Evolutionary conservation across 2,113 vertebrate species (phyloP).

Genomic region (Macrotus californicus): DNA sequence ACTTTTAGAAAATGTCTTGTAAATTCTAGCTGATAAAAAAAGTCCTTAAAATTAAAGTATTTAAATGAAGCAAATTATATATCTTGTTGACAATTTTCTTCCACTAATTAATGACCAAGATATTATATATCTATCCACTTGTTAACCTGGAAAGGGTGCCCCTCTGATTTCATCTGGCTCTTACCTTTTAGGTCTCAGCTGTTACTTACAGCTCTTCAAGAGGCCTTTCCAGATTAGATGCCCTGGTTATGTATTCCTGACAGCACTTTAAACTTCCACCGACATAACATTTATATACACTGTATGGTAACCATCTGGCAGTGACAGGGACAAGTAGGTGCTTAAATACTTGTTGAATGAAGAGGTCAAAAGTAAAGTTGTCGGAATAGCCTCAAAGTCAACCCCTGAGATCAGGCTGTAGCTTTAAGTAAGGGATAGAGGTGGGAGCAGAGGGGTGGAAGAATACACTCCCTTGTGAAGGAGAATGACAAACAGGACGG

Average conservation of each 20-base stretch:
- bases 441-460: background rate
- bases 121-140: slow-evolving; percentile 11
- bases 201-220: background rate
- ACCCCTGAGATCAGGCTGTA: background rate
- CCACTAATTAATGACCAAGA: background rate
- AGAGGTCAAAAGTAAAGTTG: slow-evolving; percentile 9
- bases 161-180: background rate
- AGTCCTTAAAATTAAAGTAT: slow-evolving; percentile 18
- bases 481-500: background rate
- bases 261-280: background rate
- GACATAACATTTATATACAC: background rate
- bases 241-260: background rate
- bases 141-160: background rate
- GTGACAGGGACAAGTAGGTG: background rate
- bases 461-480: background rate
- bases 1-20: slow-evolving; percentile 29
- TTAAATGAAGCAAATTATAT: slow-evolving; percentile 2
- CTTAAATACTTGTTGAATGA: slow-evolving; percentile 23
- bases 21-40: background rate
- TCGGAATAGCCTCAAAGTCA: slow-evolving; percentile 14
- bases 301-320: background rate
- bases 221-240: background rate
- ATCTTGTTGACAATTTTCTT: slow-evolving; percentile 4
- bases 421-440: background rate
- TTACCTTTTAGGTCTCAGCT: background rate